Conservation (phyloP, 2,113 vertebrate genomes). For the Equus przewalskii region DNA sequence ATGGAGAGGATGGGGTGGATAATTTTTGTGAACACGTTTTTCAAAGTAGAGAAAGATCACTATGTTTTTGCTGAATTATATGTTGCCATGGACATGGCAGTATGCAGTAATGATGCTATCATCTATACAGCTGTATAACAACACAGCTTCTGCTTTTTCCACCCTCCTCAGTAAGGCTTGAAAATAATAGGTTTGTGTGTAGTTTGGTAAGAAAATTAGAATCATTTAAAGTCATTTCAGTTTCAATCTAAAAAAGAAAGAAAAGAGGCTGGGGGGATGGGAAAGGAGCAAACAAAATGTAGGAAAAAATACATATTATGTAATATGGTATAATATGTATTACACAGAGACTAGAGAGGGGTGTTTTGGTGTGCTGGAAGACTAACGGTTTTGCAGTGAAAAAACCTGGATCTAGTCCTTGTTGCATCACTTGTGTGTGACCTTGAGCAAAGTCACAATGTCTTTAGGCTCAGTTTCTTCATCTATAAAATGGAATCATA, state of each 20-base stretch:
- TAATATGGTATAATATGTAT: slow-evolving; percentile 28
- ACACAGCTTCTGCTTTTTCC: slow-evolving; percentile 53
- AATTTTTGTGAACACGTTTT: slow-evolving; percentile 70
- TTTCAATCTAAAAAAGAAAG: slow-evolving; percentile 59
- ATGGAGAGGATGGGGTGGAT: slow-evolving; percentile 62
- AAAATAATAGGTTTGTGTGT: slow-evolving; percentile 81
- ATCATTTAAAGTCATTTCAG: slow-evolving; percentile 75
- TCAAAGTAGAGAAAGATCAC: slow-evolving; percentile 71
- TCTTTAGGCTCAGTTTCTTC: slow-evolving; percentile 56
- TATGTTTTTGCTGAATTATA: slow-evolving; percentile 77
- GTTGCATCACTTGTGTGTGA: slow-evolving; percentile 62
- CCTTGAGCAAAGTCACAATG: slow-evolving; percentile 74
- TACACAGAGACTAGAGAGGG: slow-evolving; percentile 18
- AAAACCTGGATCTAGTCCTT: slow-evolving; percentile 25
- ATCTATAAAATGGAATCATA: slow-evolving; percentile 50
- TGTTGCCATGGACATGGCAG: slow-evolving; percentile 69
- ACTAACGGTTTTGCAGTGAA: slow-evolving; percentile 36
- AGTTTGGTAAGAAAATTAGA: slow-evolving; percentile 80
- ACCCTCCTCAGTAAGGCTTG: slow-evolving; percentile 13
- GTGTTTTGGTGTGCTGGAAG: slow-evolving; percentile 10
- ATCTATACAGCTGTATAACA: slow-evolving; percentile 72
- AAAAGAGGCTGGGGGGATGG: not conserved
- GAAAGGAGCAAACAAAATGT: slow-evolving; percentile 62
- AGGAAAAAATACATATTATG: slow-evolving; percentile 36
- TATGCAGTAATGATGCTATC: slow-evolving; percentile 61